These are phyloP conservation scores for Bradypodion pumilum DNA, from an alignment of 2,797 vertebrate genomes.

Conservation along the genomic window DNA sequence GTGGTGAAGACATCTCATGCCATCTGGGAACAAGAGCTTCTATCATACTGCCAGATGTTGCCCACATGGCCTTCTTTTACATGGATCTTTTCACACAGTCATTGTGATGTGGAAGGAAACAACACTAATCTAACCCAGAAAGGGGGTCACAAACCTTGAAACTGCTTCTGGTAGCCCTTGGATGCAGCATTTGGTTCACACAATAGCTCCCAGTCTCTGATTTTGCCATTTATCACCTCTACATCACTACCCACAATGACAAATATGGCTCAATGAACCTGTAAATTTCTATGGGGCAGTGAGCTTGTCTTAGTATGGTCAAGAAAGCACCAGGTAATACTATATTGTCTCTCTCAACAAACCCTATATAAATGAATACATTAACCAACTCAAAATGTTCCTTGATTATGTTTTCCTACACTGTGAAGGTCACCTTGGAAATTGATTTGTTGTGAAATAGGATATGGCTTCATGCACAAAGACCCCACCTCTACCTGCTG, in stretches of 20 bases:
- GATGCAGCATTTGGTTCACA: slow-evolving; percentile 16
- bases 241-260: neutral
- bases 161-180: neutral
- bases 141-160: neutral
- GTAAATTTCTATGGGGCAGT: neutral
- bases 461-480: slow-evolving; percentile 37
- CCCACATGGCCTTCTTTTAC: no score
- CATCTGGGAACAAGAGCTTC: no score
- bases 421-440: slow-evolving; percentile 53
- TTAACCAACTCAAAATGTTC: slow-evolving; percentile 20
- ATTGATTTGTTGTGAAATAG: slow-evolving; percentile 17
- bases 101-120: neutral
- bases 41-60: no score
- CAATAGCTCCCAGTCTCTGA: slow-evolving; percentile 5
- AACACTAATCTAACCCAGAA: neutral
- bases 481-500: neutral
- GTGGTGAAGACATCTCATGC: no score
- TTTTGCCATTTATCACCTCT: slow-evolving; percentile 18
- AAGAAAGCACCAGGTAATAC: neutral
- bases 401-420: slow-evolving; percentile 40
- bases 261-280: neutral
- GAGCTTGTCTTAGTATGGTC: slow-evolving; percentile 24
- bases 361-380: slow-evolving; percentile 29
- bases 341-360: slow-evolving; percentile 26
- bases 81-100: neutral